Conservation (phyloP, 2,888 invertebrate species). For the Caenorhabditis sp. region DNA sequence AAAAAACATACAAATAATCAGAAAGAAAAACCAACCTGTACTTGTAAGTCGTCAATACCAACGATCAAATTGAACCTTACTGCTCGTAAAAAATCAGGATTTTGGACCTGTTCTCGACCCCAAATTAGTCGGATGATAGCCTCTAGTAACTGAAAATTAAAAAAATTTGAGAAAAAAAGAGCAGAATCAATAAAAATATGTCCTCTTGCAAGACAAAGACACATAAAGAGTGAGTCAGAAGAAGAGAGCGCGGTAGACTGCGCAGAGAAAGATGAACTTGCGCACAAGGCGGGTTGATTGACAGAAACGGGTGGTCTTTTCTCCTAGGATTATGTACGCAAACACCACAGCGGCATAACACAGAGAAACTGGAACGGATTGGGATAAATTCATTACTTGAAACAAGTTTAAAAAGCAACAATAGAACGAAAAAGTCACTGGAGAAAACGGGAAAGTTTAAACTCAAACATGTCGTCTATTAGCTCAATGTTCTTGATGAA, state of each 20-base stretch:
- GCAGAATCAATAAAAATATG: constrained; percentile 19
- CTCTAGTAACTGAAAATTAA: background rate
- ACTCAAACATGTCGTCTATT: constrained; percentile 68
- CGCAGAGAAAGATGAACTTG: constrained; percentile 52
- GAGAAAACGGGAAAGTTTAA: constrained; percentile 51
- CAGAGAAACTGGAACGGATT: constrained; percentile 15
- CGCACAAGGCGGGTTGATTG: constrained; percentile 44
- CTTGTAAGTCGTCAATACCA: background rate
- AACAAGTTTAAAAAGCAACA: background rate
- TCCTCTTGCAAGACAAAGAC: constrained; percentile 4
- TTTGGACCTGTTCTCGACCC: background rate
- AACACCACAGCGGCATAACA: constrained; percentile 41
- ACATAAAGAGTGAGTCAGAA: constrained; percentile 27
- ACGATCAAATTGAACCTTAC: background rate
- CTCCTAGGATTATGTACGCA: constrained; percentile 39
- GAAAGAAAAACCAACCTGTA: too few species aligned
- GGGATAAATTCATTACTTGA: constrained; percentile 25
- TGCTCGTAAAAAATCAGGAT: background rate
- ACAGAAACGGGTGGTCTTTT: constrained; percentile 27
- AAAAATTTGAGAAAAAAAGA: background rate
- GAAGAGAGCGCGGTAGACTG: constrained; percentile 10
- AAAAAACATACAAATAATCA: too few species aligned
- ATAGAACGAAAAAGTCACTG: background rate
- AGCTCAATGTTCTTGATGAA: constrained; percentile 51
- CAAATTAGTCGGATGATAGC: background rate